phyloP scores from a whole-genome alignment of 2,113 vertebrate species.

The Propithecus coquereli region DNA sequence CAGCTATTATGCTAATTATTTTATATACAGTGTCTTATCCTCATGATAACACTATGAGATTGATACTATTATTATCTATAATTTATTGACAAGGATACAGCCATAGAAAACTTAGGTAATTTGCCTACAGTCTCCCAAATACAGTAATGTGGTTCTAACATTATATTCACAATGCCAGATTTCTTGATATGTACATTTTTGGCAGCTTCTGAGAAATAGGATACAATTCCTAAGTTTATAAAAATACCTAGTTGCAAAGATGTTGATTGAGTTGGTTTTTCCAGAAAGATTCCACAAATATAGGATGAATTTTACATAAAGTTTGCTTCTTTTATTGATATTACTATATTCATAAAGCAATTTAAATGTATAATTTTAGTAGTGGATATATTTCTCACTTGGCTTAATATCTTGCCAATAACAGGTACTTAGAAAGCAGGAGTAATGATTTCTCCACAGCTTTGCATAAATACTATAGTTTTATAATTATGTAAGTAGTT shows the following conservation, averaged over 20 bases:
- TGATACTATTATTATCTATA: not conserved
- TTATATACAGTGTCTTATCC: not conserved
- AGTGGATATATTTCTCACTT: conserved; percentile 12
- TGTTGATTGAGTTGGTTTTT: not conserved
- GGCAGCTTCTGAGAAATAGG: conserved; percentile 36
- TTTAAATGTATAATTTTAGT: not conserved
- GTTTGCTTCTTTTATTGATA: conserved; percentile 21
- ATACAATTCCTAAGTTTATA: not conserved
- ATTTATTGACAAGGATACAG: not conserved
- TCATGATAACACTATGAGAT: not conserved
- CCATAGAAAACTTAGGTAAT: not conserved
- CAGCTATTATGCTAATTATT: not conserved
- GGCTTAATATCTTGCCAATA: not conserved
- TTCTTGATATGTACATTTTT: conserved; percentile 33
- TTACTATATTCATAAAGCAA: not conserved
- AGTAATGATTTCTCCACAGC: not conserved
- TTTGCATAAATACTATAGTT: not conserved
- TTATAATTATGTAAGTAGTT: not conserved
- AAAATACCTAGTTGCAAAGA: conserved; percentile 15
- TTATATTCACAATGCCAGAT: not conserved
- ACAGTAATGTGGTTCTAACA: not conserved
- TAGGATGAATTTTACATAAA: not conserved
- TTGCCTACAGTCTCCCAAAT: not conserved
- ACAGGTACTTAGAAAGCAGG: not conserved
- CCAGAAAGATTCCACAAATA: conserved; percentile 17